A percentile compares a stretch with the other conserved stretches of the same genome.
These are phyloP conservation scores for Calameuta pallipes DNA, from an alignment of 2,888 invertebrate species.

Conservation along the genomic window DNA sequence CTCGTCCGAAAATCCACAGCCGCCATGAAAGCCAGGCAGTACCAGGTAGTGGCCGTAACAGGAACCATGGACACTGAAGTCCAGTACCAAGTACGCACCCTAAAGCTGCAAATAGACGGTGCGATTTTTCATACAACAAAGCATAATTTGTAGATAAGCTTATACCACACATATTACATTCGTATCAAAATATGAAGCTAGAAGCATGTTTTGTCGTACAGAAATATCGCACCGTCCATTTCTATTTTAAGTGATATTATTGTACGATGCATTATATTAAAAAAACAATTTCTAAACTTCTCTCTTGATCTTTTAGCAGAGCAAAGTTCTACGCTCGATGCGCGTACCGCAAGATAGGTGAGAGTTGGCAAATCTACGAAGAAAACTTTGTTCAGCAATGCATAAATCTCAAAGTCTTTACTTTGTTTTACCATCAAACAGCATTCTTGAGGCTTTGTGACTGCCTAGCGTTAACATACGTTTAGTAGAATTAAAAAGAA, in stretches of 20 bases:
- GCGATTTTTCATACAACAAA: background rate
- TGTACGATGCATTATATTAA: background rate
- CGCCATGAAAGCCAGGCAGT: constrained; percentile 85
- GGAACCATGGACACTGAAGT: constrained; percentile 79
- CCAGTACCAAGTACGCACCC: constrained; percentile 76
- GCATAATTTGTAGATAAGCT: background rate
- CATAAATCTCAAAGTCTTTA: constrained; percentile 2
- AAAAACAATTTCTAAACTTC: constrained; percentile 9
- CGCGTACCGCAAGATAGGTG: constrained; percentile 81
- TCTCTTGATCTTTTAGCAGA: constrained; percentile 73
- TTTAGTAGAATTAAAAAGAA: background rate
- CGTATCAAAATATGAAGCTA: background rate
- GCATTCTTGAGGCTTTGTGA: constrained; percentile 27
- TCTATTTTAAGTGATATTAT: background rate
- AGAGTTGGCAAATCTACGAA: constrained; percentile 56
- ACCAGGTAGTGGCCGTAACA: constrained; percentile 85
- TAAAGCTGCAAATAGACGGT: background rate
- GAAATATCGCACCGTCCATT: background rate
- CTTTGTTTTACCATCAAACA: constrained; percentile 10
- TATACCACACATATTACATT: background rate
- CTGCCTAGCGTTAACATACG: constrained; percentile 18
- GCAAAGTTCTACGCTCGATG: constrained; percentile 80
- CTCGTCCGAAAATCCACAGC: constrained; percentile 79
- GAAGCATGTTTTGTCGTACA: background rate
- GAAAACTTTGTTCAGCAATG: constrained; percentile 7